Evolutionary conservation across 2,113 vertebrate species (phyloP), one percentile per base, ranked within the genome.

Genomic region (Calyptommatus sinebrachiatus): DNA sequence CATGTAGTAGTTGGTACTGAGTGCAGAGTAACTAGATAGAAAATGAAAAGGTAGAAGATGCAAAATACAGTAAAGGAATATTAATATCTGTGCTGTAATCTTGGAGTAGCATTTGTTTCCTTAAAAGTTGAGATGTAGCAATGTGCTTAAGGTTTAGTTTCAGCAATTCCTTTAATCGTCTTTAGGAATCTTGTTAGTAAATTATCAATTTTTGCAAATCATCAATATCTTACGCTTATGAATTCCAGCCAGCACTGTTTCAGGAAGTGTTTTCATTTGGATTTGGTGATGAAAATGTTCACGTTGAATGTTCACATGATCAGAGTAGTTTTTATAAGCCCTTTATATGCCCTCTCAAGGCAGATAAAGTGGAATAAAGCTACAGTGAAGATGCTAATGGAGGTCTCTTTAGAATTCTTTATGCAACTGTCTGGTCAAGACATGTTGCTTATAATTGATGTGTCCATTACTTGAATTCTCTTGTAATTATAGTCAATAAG

Each of bases 401-500:
- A 96, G 92, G 94, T 94, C 96, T 95, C 96, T 97, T 97, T 97
- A 97, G 96, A 97, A 97, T 97, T 98, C 97, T 97, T 97, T 95
- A 96, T 97, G 96, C 97, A 97, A 96, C 94, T 96, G 96, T 97
- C 97, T 97, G 96, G 96, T 97, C 97, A 96, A 95, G 97, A 97
- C 96, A 96, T 96, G 96, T 96, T 97, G 96, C 97, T 97, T 96
- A 97, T 98, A 99, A 99, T 98, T 98, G 97, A 99, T 99, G 98
- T 98, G 98, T 98, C 98, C 97, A 99, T 99, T 99, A 98, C 98
- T 96, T 97, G 97, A 97, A 98, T 97, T 99, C 97, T 97, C 96
- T 98, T 98, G 97, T 99, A 99, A 98, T 99, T 98, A 99, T 97
- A 98, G 97, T 98, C 98, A 98, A 98, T 99, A 99, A 99, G 97